A percentile compares a stretch with the other conserved stretches of the same genome.
Evolutionary conservation across 1,140 invertebrate species (phyloP).

Genomic region (Nixonia krombeini): DNA sequence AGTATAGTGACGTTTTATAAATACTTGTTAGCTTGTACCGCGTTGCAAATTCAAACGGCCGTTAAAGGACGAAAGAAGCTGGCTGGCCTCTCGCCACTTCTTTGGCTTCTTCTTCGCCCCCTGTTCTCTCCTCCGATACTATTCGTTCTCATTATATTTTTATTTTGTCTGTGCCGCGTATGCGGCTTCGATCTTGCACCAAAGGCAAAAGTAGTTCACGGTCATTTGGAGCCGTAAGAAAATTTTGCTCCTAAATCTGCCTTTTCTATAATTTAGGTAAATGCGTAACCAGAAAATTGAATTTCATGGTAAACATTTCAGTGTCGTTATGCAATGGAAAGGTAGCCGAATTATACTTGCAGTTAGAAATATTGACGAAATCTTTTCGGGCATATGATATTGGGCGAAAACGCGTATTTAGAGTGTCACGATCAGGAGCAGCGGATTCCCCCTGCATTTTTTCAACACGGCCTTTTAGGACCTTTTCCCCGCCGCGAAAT

Average conservation of each 20-base stretch:
- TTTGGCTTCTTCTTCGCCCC: constrained; percentile 15
- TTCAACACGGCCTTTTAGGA: not conserved
- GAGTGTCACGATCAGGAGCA: not conserved
- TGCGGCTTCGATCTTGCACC: constrained; percentile 18
- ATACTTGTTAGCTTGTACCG: too few relatives aligned
- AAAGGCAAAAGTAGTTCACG: constrained; percentile 64
- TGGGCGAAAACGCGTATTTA: not conserved
- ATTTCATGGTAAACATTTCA: too few relatives aligned
- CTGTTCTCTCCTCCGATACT: constrained; percentile 15
- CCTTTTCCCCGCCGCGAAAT: constrained; percentile 12
- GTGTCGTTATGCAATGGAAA: too few relatives aligned
- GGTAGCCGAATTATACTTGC: too few relatives aligned
- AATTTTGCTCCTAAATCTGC: too few relatives aligned
- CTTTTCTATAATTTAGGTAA: too few relatives aligned
- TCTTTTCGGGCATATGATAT: too few relatives aligned
- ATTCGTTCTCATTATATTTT: constrained; percentile 34
- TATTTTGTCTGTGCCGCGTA: constrained; percentile 63
- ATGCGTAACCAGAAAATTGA: too few relatives aligned
- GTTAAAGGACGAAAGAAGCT: constrained; percentile 13
- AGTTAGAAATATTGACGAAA: too few relatives aligned
- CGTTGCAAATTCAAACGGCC: not conserved
- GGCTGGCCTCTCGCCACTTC: constrained; percentile 26
- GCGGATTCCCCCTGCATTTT: not conserved
- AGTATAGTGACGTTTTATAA: too few relatives aligned
- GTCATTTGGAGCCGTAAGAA: constrained; percentile 38